Evolutionary conservation across 2,888 invertebrate genomes (phyloP).

Genomic region (Oxyteleia sp.): DNA sequence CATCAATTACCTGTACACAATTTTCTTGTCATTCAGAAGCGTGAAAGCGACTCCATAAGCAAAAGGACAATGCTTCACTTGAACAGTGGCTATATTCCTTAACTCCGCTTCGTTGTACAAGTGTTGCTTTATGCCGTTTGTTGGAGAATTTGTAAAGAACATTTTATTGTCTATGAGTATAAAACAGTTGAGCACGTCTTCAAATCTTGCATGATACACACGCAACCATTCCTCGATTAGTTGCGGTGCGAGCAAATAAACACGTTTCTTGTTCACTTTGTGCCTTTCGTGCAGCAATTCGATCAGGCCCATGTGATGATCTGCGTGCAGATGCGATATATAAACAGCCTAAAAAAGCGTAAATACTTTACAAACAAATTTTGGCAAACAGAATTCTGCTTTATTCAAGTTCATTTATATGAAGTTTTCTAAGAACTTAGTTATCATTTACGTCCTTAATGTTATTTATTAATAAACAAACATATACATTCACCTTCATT

Average conservation of each 20-base stretch:
- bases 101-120: conserved; percentile 81
- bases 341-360: too few relatives aligned
- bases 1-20: conserved; percentile 92
- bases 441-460: too few relatives aligned
- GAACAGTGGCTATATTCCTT: conserved; percentile 88
- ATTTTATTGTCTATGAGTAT: conserved; percentile 91
- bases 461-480: too few relatives aligned
- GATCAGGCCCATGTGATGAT: conserved; percentile 97
- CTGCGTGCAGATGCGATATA: conserved; percentile 98
- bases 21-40: conserved; percentile 90
- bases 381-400: too few relatives aligned
- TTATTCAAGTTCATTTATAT: too few relatives aligned
- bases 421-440: too few relatives aligned
- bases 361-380: too few relatives aligned
- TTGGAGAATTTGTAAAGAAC: conserved; percentile 87
- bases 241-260: conserved; percentile 92
- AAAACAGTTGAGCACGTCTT: conserved; percentile 90
- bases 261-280: conserved; percentile 84
- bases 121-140: conserved; percentile 43
- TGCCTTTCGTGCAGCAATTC: conserved; percentile 91
- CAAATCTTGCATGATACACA: conserved; percentile 92
- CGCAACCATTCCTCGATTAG: conserved; percentile 93
- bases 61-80: conserved; percentile 94
- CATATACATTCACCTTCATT: conserved; percentile 79
- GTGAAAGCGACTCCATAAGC: conserved; percentile 93